A percentile compares a stretch with the other conserved stretches of the same genome.
phyloP scores from a whole-genome alignment of 2,888 invertebrate genomes.

The Ectobius pallidus region DNA sequence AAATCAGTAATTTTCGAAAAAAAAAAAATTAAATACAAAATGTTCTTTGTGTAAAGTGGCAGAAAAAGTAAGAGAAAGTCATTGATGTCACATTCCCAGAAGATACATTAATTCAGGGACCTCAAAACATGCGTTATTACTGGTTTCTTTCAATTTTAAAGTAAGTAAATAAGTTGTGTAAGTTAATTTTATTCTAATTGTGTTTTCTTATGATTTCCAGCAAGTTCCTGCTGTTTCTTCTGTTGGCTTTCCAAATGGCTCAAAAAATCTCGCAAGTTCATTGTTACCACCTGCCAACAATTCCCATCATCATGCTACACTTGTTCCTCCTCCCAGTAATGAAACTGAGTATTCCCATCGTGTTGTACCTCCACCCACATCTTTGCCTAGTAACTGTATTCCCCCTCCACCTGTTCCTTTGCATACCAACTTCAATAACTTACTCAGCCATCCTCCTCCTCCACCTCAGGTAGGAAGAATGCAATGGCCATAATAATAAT shows the following conservation, averaged over 20 bases:
- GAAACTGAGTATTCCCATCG: background rate
- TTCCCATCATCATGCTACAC: slow-evolving; percentile 11
- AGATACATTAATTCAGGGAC: no score
- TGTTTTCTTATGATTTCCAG: no score
- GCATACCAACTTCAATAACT: slow-evolving; percentile 24
- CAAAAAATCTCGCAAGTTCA: background rate
- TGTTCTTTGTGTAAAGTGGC: no score
- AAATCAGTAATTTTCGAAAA: no score
- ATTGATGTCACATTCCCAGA: no score
- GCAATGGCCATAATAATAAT: slow-evolving; percentile 36
- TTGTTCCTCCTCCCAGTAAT: background rate
- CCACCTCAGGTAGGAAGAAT: slow-evolving; percentile 33
- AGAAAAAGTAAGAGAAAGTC: no score
- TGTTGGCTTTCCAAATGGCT: slow-evolving; percentile 2
- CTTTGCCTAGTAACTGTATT: slow-evolving; percentile 13
- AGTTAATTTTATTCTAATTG: no score
- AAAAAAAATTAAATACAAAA: no score
- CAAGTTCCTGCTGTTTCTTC: slow-evolving; percentile 18
- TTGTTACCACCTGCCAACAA: slow-evolving; percentile 5
- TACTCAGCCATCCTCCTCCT: slow-evolving; percentile 21
- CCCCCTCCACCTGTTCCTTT: slow-evolving; percentile 26
- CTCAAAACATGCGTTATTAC: no score
- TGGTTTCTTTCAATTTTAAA: no score
- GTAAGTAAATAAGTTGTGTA: no score
- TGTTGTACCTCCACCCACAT: background rate